Conservation (phyloP, 2,888 invertebrate species). For the Idaea dimidiata region DNA sequence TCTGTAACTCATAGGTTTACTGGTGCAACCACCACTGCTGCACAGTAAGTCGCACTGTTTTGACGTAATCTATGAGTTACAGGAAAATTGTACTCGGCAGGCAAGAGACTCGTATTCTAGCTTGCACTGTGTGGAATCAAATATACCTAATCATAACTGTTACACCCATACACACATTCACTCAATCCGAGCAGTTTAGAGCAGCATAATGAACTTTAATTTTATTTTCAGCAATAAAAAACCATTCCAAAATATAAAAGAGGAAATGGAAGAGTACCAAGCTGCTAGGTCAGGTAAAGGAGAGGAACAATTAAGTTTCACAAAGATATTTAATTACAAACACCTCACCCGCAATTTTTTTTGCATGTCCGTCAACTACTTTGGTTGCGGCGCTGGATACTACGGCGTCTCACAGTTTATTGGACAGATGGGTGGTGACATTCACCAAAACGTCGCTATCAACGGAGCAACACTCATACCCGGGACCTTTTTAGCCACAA, state of each 20-base stretch:
- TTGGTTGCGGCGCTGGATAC: conserved; percentile 90
- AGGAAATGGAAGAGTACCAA: conserved; percentile 47
- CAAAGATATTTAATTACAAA: conserved; percentile 56
- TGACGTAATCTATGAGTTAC: too few species aligned
- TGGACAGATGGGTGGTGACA: conserved; percentile 86
- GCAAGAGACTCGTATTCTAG: too few species aligned
- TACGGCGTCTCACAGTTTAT: conserved; percentile 91
- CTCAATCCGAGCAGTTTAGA: neutral
- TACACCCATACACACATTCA: too few species aligned
- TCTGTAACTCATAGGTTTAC: too few species aligned
- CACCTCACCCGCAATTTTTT: conserved; percentile 83
- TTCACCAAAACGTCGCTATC: conserved; percentile 88
- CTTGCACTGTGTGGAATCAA: too few species aligned
- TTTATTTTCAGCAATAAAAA: conserved; percentile 45
- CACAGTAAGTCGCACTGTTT: too few species aligned
- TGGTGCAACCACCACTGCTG: too few species aligned
- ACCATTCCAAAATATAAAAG: conserved; percentile 40
- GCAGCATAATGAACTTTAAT: neutral
- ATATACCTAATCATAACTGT: too few species aligned
- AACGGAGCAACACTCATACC: conserved; percentile 84
- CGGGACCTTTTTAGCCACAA: conserved; percentile 80
- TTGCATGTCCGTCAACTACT: conserved; percentile 86
- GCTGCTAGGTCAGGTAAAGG: conserved; percentile 5
- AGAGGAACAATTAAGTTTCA: conserved; percentile 13
- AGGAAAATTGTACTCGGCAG: too few species aligned